Percentiles rank a stretch among this genome's conserved stretches.
Conservation (phyloP, 2,888 invertebrate genomes). For the Cheilosia scutellata region DNA sequence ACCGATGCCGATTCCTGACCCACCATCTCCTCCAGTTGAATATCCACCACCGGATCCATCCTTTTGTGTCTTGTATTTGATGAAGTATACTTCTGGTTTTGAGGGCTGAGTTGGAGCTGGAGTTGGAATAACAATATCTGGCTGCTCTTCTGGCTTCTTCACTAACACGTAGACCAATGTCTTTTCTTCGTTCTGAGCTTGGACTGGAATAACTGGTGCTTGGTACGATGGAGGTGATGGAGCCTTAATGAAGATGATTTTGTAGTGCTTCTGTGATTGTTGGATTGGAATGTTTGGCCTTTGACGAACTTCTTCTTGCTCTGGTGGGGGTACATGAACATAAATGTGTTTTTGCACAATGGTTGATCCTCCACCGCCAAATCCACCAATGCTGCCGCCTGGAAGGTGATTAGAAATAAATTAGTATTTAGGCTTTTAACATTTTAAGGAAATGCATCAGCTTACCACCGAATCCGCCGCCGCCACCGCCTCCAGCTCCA, state of each 20-base stretch:
- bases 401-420: background rate
- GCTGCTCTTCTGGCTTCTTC: conserved; percentile 94
- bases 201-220: conserved; percentile 91
- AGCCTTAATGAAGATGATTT: conserved; percentile 96
- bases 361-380: conserved; percentile 83
- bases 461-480: conserved; percentile 77
- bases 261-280: conserved; percentile 94
- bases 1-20: conserved; percentile 76
- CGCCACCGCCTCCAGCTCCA: conserved; percentile 68
- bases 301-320: conserved; percentile 89
- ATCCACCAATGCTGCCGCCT: conserved; percentile 80
- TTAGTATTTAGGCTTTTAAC: background rate
- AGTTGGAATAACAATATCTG: conserved; percentile 91
- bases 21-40: conserved; percentile 78
- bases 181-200: conserved; percentile 94
- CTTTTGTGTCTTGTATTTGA: conserved; percentile 85
- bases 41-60: conserved; percentile 79
- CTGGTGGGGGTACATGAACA: conserved; percentile 95
- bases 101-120: conserved; percentile 92
- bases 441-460: background rate
- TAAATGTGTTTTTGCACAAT: conserved; percentile 94
- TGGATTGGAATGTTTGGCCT: conserved; percentile 87
- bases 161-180: conserved; percentile 95
- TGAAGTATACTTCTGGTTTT: conserved; percentile 96
- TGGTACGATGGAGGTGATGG: conserved; percentile 93